Conservation (phyloP, 2,888 invertebrate species). For the Stenolophus ochropezus region DNA sequence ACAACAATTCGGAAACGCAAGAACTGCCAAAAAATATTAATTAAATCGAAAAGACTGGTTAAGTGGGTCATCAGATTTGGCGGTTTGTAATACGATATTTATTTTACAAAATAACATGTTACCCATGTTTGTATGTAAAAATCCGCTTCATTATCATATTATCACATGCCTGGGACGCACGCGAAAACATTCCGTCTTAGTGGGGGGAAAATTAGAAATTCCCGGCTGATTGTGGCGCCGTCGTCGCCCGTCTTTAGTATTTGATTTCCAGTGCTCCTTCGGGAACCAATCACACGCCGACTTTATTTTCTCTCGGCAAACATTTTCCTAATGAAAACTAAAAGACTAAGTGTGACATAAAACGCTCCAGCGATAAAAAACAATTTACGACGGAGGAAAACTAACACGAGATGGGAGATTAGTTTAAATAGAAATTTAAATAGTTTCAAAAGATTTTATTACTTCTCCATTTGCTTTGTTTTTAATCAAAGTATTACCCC, state of each 20-base stretch:
- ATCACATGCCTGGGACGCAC: neutral
- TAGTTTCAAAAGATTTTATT: neutral
- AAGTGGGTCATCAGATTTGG: neutral
- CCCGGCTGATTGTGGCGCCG: neutral
- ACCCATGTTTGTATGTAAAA: neutral
- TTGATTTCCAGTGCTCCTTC: constrained; percentile 40
- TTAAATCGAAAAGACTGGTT: too few relatives aligned
- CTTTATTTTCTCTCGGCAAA: constrained; percentile 44
- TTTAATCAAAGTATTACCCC: too few relatives aligned
- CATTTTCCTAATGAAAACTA: constrained; percentile 55
- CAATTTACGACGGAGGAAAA: constrained; percentile 11
- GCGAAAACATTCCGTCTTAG: neutral
- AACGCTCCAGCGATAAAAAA: constrained; percentile 29
- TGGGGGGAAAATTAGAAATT: neutral
- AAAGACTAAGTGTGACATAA: constrained; percentile 31
- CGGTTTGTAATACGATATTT: neutral
- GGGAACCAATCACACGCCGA: constrained; percentile 28
- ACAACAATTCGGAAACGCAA: too few relatives aligned
- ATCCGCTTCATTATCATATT: neutral
- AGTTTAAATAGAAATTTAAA: neutral
- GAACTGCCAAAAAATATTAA: too few relatives aligned
- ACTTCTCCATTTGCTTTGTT: too few relatives aligned
- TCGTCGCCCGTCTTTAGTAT: constrained; percentile 30
- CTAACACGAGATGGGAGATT: neutral
- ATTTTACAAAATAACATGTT: neutral